A percentile compares a stretch with the other conserved stretches of the same genome.
Evolutionary conservation across 2,888 invertebrate genomes (phyloP).

Genomic region (Branchipolynoe longqiensis): DNA sequence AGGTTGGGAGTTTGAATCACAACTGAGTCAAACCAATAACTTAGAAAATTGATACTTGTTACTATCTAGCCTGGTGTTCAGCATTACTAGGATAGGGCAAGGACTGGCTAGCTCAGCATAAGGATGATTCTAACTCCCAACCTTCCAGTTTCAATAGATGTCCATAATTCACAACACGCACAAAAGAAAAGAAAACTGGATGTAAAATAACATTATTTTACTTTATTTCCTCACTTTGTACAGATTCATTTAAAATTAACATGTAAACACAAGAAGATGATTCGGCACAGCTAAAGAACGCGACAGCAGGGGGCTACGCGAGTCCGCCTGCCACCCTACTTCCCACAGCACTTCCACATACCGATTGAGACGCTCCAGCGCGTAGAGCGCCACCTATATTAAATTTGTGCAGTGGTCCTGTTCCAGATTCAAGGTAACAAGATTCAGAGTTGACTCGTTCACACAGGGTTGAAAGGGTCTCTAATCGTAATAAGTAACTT

Average conservation of each 20-base stretch:
- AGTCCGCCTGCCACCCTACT: not conserved
- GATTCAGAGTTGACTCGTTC: too few species aligned
- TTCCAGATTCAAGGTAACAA: not conserved
- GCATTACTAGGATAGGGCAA: too few species aligned
- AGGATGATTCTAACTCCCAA: too few species aligned
- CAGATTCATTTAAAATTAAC: constrained; percentile 45
- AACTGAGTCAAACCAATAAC: too few species aligned
- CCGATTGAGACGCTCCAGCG: not conserved
- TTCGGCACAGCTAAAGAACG: not conserved
- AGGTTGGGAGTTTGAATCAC: too few species aligned
- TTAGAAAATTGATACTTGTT: too few species aligned
- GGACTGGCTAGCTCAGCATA: too few species aligned
- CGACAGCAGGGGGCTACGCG: not conserved
- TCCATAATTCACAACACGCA: too few species aligned
- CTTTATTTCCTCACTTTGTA: constrained; percentile 36
- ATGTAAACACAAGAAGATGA: constrained; percentile 41
- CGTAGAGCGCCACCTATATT: not conserved
- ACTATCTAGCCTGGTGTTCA: too few species aligned
- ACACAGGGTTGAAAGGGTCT: too few species aligned
- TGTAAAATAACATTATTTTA: constrained; percentile 51
- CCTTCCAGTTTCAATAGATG: too few species aligned
- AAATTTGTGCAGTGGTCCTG: not conserved
- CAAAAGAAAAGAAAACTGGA: not conserved
- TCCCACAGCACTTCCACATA: not conserved
- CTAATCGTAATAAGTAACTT: constrained; percentile 45